Evolutionary conservation across 2,797 vertebrate genomes (phyloP).

Genomic region (Xenops minutus): DNA sequence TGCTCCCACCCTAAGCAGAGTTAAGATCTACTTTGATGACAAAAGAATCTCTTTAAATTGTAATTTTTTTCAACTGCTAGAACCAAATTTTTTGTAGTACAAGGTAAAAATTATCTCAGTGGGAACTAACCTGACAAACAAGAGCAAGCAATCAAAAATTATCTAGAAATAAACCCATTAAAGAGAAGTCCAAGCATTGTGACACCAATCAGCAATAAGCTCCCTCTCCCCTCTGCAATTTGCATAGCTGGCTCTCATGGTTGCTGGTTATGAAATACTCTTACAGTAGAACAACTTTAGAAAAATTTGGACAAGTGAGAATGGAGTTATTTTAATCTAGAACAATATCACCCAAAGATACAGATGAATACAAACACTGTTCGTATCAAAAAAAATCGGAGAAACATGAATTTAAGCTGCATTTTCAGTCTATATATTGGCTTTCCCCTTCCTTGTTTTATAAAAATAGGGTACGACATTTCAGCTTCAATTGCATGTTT

Average conservation of each 20-base stretch:
- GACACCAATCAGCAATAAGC: not conserved
- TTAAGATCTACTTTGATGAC: not conserved
- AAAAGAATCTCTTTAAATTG: not conserved
- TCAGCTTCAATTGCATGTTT: slow-evolving; percentile 16
- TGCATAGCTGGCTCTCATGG: not conserved
- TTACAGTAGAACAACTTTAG: slow-evolving; percentile 1
- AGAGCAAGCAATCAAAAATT: not conserved
- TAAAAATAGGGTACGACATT: slow-evolving; percentile 54
- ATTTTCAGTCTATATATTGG: slow-evolving; percentile 15
- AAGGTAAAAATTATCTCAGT: not conserved
- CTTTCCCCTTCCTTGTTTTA: slow-evolving; percentile 23
- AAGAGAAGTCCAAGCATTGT: not conserved
- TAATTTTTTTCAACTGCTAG: not conserved
- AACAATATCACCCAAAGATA: slow-evolving; percentile 41
- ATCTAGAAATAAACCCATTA: not conserved
- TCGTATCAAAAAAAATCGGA: not conserved
- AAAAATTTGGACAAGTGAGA: slow-evolving; percentile 42
- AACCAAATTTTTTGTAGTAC: not conserved
- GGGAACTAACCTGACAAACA: not conserved
- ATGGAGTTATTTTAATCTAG: slow-evolving; percentile 51
- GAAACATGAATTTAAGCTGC: slow-evolving; percentile 1
- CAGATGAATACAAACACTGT: slow-evolving; percentile 41
- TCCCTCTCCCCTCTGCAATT: not conserved
- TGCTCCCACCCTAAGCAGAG: not conserved
- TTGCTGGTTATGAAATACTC: slow-evolving; percentile 3